Evolutionary conservation across 2,888 invertebrate genomes (phyloP).

Genomic region (Gymnoscelis rufifasciata): DNA sequence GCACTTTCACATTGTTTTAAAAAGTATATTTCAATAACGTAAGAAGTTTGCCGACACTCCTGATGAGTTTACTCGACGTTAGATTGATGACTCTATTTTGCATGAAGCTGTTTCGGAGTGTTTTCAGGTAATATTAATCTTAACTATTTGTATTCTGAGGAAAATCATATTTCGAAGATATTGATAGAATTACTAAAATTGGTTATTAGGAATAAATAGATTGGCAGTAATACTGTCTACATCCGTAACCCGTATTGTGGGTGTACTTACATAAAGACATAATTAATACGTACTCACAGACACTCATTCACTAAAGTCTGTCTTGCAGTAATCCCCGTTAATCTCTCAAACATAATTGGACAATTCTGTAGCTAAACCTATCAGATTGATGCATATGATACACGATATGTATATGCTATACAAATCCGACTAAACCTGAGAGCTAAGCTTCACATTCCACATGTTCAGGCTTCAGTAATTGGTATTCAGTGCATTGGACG

Average conservation of each 20-base stretch:
- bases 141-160: constrained; percentile 9
- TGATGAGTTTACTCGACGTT: constrained; percentile 41
- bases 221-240: too few species aligned
- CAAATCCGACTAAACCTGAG: constrained; percentile 42
- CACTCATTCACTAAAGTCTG: constrained; percentile 14
- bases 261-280: neutral
- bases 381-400: constrained; percentile 31
- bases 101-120: constrained; percentile 29
- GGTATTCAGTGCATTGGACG: constrained; percentile 66
- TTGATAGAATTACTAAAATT: too few species aligned
- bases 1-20: constrained; percentile 67
- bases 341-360: constrained; percentile 33
- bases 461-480: constrained; percentile 60
- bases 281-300: neutral
- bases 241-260: too few species aligned
- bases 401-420: constrained; percentile 21
- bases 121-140: constrained; percentile 35
- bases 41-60: constrained; percentile 53
- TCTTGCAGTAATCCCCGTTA: constrained; percentile 19
- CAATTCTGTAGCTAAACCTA: constrained; percentile 32
- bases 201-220: too few species aligned
- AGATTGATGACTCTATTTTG: constrained; percentile 40
- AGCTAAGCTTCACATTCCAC: constrained; percentile 51
- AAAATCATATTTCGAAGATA: too few species aligned
- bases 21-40: constrained; percentile 70